Conservation (phyloP, 1,140 invertebrate genomes). For the Papilio polytes region DNA sequence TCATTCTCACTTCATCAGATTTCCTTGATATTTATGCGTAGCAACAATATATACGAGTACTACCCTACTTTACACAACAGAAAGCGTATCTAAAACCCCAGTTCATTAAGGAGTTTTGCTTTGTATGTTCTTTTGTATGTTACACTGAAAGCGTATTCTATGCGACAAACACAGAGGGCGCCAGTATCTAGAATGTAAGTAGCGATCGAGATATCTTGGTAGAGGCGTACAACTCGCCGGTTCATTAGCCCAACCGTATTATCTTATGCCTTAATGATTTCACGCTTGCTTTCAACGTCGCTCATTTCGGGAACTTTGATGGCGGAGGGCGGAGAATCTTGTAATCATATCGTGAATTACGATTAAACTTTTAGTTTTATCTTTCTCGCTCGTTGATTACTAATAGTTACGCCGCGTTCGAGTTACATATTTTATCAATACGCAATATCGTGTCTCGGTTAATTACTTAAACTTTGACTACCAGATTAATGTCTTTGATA, state of each 20-base stretch:
- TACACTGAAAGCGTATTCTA: conserved; percentile 12
- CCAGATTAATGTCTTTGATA: conserved; percentile 49
- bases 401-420: conserved; percentile 62
- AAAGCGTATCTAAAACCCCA: background rate
- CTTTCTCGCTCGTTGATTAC: conserved; percentile 68
- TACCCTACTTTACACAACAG: background rate
- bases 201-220: conserved; percentile 54
- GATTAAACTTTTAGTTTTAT: conserved; percentile 76
- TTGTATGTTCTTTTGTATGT: conserved; percentile 4
- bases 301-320: conserved; percentile 72
- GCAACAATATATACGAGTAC: background rate
- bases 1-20: too few species aligned
- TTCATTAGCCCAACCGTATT: conserved; percentile 74
- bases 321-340: conserved; percentile 54
- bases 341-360: conserved; percentile 75
- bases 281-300: conserved; percentile 64
- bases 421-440: conserved; percentile 73
- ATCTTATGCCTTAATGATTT: conserved; percentile 76
- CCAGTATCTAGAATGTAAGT: conserved; percentile 44
- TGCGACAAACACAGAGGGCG: conserved; percentile 39
- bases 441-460: conserved; percentile 64
- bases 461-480: conserved; percentile 72
- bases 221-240: conserved; percentile 50
- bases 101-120: conserved; percentile 12
- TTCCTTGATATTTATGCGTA: too few species aligned